A percentile compares a stretch with the other conserved stretches of the same genome.
Evolutionary conservation across 2,888 invertebrate genomes (phyloP).

Genomic region (Autographa gamma): DNA sequence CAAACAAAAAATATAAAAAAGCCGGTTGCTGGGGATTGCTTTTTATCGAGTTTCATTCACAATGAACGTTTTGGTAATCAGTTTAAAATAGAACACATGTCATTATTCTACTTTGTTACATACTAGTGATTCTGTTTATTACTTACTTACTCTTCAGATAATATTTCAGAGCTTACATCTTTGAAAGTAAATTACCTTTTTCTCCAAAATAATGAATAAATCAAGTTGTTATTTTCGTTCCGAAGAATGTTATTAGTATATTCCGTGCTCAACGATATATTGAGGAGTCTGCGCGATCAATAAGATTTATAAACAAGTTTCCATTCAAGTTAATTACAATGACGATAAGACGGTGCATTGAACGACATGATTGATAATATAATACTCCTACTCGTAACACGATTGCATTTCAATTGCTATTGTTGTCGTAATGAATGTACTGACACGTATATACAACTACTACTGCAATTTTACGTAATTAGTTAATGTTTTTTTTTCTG

Average conservation of each 20-base stretch:
- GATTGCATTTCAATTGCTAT: constrained; percentile 68
- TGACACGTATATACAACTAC: constrained; percentile 30
- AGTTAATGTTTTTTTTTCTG: constrained; percentile 27
- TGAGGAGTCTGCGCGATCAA: constrained; percentile 56
- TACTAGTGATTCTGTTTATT: neutral
- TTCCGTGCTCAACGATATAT: constrained; percentile 56
- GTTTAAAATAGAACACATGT: constrained; percentile 21
- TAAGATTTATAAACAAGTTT: constrained; percentile 68
- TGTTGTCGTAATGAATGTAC: constrained; percentile 63
- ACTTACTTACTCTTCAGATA: constrained; percentile 10
- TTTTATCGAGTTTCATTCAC: constrained; percentile 33
- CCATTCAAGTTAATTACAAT: constrained; percentile 70
- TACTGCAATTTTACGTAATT: constrained; percentile 23
- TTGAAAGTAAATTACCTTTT: constrained; percentile 42
- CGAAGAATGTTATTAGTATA: constrained; percentile 53
- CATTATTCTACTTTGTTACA: constrained; percentile 13
- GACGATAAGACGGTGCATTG: constrained; percentile 68
- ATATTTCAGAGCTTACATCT: constrained; percentile 35
- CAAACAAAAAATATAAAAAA: constrained; percentile 39
- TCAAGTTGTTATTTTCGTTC: constrained; percentile 53
- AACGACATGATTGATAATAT: constrained; percentile 67
- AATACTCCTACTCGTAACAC: constrained; percentile 64
- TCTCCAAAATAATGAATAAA: constrained; percentile 51
- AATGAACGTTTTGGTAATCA: constrained; percentile 26
- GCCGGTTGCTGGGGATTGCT: constrained; percentile 29